Percentiles rank a stretch among this genome's conserved stretches.
Conservation (phyloP, 2,888 invertebrate genomes). For the Drosophila maculinotata region DNA sequence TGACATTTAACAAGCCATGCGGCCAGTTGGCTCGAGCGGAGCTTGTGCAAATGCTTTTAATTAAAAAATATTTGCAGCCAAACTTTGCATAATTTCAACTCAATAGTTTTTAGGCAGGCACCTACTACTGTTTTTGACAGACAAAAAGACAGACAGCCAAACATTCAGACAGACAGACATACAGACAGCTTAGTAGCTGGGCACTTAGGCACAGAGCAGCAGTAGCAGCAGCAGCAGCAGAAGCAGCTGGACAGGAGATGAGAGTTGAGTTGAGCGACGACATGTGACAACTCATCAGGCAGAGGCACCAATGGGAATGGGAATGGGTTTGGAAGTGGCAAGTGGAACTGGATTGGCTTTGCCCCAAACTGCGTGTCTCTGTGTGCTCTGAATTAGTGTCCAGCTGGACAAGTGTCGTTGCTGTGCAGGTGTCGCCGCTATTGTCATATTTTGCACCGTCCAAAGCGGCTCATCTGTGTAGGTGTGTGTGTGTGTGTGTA, state of each 20-base stretch:
- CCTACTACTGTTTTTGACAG: conserved; percentile 31
- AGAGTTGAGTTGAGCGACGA: conserved; percentile 49
- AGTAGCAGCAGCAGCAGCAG: conserved; percentile 21
- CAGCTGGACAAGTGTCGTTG: conserved; percentile 30
- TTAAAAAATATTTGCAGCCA: conserved; percentile 72
- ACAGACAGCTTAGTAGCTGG: conserved; percentile 49
- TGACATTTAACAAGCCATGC: conserved; percentile 73
- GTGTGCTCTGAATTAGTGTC: conserved; percentile 61
- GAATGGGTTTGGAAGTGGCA: conserved; percentile 40
- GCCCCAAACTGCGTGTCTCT: background rate
- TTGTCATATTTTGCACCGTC: conserved; percentile 58
- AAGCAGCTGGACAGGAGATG: conserved; percentile 16
- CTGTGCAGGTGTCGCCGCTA: conserved; percentile 49
- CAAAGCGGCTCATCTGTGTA: conserved; percentile 33
- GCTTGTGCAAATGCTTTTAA: conserved; percentile 67
- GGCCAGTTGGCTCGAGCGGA: conserved; percentile 48
- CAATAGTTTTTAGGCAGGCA: conserved; percentile 53
- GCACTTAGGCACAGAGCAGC: conserved; percentile 45
- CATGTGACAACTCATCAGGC: conserved; percentile 79
- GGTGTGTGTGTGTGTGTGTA: conserved; percentile 4
- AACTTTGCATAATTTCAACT: conserved; percentile 73
- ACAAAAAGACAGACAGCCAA: conserved; percentile 9
- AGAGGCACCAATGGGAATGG: conserved; percentile 57
- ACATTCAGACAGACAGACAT: background rate
- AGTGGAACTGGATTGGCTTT: too few species aligned